A percentile compares a stretch with the other conserved stretches of the same genome.
phyloP scores from a whole-genome alignment of 1,140 invertebrate genomes.

The Pseudomyrmex gracilis region DNA sequence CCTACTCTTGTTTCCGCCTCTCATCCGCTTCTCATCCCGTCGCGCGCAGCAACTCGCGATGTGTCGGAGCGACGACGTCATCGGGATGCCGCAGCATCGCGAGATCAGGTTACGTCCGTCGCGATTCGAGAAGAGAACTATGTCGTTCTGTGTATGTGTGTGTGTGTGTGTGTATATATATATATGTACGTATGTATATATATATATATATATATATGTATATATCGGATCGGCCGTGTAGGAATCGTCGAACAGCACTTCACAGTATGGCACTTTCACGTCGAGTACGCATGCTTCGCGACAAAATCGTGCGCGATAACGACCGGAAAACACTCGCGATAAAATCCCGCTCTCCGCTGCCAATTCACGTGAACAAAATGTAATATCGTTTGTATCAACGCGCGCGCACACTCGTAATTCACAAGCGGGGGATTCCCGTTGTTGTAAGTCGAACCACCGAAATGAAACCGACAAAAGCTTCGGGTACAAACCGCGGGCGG shows the following conservation, averaged over 20 bases:
- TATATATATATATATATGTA: too few relatives aligned
- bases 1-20: conserved; percentile 29
- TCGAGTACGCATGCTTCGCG: background rate
- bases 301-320: background rate
- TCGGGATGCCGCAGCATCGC: background rate
- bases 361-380: background rate
- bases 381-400: background rate
- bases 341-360: background rate
- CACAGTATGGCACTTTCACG: conserved; percentile 28
- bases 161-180: background rate
- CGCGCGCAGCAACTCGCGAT: conserved; percentile 12
- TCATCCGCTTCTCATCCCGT: conserved; percentile 6
- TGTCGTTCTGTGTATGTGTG: background rate
- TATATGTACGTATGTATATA: too few relatives aligned
- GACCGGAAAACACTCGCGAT: background rate
- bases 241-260: conserved; percentile 5
- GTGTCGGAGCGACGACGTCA: conserved; percentile 26
- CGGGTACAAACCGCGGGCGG: too few relatives aligned
- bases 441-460: too few relatives aligned
- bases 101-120: background rate
- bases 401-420: background rate
- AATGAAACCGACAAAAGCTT: too few relatives aligned
- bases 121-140: background rate
- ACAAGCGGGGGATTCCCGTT: background rate
- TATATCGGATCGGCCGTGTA: background rate